A percentile compares a stretch with the other conserved stretches of the same genome.
These are phyloP conservation scores for Heliconius congener DNA, from an alignment of 1,140 invertebrate species.

Conservation along the genomic window DNA sequence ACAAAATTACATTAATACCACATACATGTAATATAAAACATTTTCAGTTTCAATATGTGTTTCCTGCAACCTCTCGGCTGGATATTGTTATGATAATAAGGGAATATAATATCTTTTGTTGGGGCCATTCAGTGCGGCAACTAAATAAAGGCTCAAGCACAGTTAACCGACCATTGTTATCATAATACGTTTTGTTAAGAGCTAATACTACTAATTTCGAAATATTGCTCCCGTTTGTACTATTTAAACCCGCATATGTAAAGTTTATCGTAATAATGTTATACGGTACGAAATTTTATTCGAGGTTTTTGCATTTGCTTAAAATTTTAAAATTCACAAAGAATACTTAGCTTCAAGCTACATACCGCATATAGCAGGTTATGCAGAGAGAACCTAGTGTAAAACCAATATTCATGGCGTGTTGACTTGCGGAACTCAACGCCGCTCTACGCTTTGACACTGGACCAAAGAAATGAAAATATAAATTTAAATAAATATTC, in stretches of 20 bases:
- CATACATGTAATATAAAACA: not conserved
- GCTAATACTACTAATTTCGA: not conserved
- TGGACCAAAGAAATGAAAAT: too few relatives aligned
- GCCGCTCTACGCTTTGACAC: too few relatives aligned
- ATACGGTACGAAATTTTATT: not conserved
- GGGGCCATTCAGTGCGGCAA: conserved; percentile 8
- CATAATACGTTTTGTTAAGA: conserved; percentile 10
- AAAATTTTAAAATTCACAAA: not conserved
- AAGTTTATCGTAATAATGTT: not conserved
- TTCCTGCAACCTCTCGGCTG: conserved; percentile 8
- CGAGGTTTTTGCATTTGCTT: not conserved
- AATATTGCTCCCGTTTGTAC: not conserved
- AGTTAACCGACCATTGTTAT: not conserved
- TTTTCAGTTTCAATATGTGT: not conserved
- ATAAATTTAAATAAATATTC: too few relatives aligned
- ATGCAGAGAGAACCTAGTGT: too few relatives aligned
- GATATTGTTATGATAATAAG: conserved; percentile 28
- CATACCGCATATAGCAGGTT: not conserved
- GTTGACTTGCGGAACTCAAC: too few relatives aligned
- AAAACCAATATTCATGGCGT: too few relatives aligned
- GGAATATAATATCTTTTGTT: conserved; percentile 16
- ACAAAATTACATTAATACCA: not conserved
- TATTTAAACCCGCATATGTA: not conserved
- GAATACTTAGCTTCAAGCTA: too few relatives aligned
- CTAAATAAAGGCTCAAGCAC: conserved; percentile 1